Evolutionary conservation across 2,797 vertebrate genomes (phyloP).

Genomic region (Pangasius larnaudii): DNA sequence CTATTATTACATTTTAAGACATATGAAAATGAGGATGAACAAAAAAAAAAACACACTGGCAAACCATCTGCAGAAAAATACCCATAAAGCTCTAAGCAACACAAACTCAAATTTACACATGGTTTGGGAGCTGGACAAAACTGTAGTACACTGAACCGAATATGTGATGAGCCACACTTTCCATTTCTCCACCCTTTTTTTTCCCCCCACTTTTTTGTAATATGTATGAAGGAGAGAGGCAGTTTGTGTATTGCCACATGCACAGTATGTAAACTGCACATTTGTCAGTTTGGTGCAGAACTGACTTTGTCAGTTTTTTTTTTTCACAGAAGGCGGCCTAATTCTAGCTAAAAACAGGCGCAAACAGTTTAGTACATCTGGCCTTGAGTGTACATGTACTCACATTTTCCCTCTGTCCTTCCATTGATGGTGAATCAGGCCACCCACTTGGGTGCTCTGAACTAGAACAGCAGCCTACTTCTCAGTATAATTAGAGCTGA

Average conservation of each 20-base stretch:
- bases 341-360: conserved; percentile 9
- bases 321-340: background rate
- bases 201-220: background rate
- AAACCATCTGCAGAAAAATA: background rate
- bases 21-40: background rate
- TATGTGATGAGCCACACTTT: background rate
- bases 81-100: background rate
- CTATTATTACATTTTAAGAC: background rate
- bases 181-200: background rate
- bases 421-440: conserved; percentile 61
- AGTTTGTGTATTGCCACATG: background rate
- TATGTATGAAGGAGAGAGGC: background rate
- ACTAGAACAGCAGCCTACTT: conserved; percentile 64
- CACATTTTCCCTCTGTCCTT: conserved; percentile 38
- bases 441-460: conserved; percentile 62
- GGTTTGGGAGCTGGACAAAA: background rate
- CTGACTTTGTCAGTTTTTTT: background rate
- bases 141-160: background rate
- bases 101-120: background rate
- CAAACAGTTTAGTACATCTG: conserved; percentile 26
- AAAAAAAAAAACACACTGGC: background rate
- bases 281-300: conserved; percentile 8
- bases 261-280: background rate
- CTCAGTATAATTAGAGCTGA: conserved; percentile 59
- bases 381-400: conserved; percentile 34